phyloP scores from a whole-genome alignment of 2,888 invertebrate species.

The Galeopsomyia nigrocyanea region DNA sequence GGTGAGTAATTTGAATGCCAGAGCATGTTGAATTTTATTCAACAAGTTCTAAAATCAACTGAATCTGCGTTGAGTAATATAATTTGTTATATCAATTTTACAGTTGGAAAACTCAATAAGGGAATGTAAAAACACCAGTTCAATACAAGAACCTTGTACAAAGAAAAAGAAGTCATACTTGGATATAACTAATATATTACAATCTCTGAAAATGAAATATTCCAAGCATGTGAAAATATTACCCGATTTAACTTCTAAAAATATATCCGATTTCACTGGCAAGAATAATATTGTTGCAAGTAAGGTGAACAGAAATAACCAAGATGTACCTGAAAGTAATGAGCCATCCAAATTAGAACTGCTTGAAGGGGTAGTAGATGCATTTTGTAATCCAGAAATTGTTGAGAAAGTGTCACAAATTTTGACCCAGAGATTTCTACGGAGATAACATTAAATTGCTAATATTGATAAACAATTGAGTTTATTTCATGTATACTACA shows the following conservation, averaged over 20 bases:
- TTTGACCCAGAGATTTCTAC: slow-evolving; percentile 51
- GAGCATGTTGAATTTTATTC: slow-evolving; percentile 37
- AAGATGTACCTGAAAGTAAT: slow-evolving; percentile 15
- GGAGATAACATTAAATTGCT: neutral
- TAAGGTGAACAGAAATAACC: slow-evolving; percentile 10
- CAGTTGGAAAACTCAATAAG: slow-evolving; percentile 54
- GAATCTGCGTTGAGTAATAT: too few relatives aligned
- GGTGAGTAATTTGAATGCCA: slow-evolving; percentile 52
- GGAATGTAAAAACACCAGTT: slow-evolving; percentile 43
- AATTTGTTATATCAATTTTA: neutral
- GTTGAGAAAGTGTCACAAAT: slow-evolving; percentile 69
- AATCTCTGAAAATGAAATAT: slow-evolving; percentile 49
- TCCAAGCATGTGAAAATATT: slow-evolving; percentile 50
- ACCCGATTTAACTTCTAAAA: slow-evolving; percentile 46
- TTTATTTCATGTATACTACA: neutral
- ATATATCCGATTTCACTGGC: slow-evolving; percentile 53
- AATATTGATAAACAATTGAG: neutral
- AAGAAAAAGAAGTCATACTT: slow-evolving; percentile 22
- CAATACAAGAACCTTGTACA: slow-evolving; percentile 10
- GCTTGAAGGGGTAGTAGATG: slow-evolving; percentile 73
- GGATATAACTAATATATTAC: neutral
- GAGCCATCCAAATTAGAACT: slow-evolving; percentile 29
- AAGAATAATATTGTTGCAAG: slow-evolving; percentile 54
- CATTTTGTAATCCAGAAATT: slow-evolving; percentile 76
- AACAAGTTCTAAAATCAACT: slow-evolving; percentile 23